Conservation (phyloP, 2,113 vertebrate species). For the Paradoxurus hermaphroditus region DNA sequence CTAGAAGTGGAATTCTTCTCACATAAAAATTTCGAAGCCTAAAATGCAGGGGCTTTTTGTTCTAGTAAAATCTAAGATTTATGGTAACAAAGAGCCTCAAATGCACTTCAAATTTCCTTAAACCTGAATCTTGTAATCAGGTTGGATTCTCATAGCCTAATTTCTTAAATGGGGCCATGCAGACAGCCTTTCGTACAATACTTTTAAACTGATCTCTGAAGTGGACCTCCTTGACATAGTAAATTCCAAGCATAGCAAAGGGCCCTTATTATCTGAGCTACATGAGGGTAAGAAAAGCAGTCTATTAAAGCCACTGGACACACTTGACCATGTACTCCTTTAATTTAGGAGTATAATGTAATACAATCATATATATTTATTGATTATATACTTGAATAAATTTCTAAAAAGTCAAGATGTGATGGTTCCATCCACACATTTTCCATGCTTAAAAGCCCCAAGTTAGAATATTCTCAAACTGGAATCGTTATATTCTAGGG, state of each 20-base stretch:
- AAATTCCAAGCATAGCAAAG: background rate
- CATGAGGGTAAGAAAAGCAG: background rate
- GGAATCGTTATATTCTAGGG: background rate
- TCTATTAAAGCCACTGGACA: background rate
- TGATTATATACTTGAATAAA: background rate
- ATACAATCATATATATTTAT: background rate
- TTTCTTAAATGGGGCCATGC: slow-evolving; percentile 50
- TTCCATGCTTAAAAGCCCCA: background rate
- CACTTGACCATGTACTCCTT: background rate
- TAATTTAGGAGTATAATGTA: background rate
- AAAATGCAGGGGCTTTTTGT: background rate
- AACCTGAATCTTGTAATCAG: slow-evolving; percentile 45
- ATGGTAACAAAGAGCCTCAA: background rate
- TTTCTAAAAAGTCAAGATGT: background rate
- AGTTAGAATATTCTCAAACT: background rate
- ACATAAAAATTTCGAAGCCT: background rate
- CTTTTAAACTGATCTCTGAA: slow-evolving; percentile 33
- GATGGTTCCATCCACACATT: background rate
- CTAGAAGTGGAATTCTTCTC: background rate
- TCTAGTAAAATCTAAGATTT: background rate
- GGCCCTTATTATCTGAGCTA: background rate
- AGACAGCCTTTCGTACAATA: slow-evolving; percentile 39
- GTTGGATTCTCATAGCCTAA: slow-evolving; percentile 55
- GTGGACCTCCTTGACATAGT: background rate
- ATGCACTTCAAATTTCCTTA: slow-evolving; percentile 33